These are phyloP conservation scores for Ahaetulla prasina DNA, from an alignment of 2,113 vertebrate genomes.

Conservation along the genomic window DNA sequence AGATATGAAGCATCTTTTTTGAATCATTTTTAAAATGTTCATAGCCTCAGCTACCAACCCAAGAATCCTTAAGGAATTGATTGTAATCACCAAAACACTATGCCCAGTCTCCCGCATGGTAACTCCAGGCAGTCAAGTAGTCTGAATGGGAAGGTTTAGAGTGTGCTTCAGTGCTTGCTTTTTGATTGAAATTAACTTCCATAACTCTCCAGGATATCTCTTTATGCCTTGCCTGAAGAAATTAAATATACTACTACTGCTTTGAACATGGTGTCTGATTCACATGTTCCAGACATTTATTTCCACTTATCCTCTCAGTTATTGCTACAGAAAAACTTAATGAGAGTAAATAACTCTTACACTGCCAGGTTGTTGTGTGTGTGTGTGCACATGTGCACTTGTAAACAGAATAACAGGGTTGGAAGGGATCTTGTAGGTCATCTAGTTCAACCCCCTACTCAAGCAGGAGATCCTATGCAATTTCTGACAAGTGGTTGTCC, in stretches of 20 bases:
- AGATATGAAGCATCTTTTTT: background rate
- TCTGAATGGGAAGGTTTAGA: background rate
- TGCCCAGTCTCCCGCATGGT: background rate
- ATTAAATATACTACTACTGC: background rate
- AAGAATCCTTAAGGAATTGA: background rate
- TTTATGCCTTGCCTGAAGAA: slow-evolving; percentile 3
- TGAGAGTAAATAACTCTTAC: slow-evolving; percentile 16
- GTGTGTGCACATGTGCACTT: background rate
- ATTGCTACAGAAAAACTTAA: background rate
- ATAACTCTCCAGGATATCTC: background rate
- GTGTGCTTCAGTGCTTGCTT: background rate
- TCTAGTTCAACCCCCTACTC: too few species aligned
- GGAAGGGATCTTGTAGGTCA: too few species aligned
- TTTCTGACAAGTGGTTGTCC: too few species aligned
- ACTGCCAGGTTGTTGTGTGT: background rate
- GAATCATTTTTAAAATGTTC: background rate
- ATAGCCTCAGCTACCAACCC: background rate
- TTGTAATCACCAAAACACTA: background rate
- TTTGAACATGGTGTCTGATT: slow-evolving; percentile 3
- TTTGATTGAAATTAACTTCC: background rate
- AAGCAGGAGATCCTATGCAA: too few species aligned
- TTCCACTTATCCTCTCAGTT: slow-evolving; percentile 22
- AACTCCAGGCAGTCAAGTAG: background rate
- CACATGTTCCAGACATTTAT: background rate
- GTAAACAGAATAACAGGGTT: too few species aligned